Percentiles rank a stretch among this genome's conserved stretches.
Evolutionary conservation across 2,888 invertebrate genomes (phyloP).

Genomic region (Leptothorax acervorum): DNA sequence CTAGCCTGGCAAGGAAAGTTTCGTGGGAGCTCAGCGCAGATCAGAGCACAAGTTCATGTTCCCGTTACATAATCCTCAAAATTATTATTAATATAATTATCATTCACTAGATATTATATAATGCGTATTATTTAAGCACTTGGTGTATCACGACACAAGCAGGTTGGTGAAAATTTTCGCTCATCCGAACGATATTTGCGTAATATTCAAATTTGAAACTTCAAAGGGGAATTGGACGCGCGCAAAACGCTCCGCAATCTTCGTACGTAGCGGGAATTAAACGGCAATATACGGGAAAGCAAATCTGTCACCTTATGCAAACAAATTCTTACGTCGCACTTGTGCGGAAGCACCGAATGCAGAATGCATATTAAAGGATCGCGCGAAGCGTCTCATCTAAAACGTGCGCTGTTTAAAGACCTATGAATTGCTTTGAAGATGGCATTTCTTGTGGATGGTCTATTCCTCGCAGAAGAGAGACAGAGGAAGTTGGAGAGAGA

Average conservation of each 20-base stretch:
- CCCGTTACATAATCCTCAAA: conserved; percentile 1
- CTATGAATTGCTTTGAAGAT: conserved; percentile 30
- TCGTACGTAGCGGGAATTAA: conserved; percentile 13
- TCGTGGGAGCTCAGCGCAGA: not conserved
- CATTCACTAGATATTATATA: not conserved
- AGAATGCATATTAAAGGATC: conserved; percentile 19
- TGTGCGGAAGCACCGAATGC: not conserved
- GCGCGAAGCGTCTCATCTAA: not conserved
- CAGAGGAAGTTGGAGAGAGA: not conserved
- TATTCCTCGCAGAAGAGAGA: not conserved
- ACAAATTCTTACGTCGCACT: conserved; percentile 30
- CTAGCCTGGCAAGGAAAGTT: conserved; percentile 23
- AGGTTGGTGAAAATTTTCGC: not conserved
- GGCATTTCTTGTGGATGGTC: conserved; percentile 35
- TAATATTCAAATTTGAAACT: conserved; percentile 3
- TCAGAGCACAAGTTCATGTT: not conserved
- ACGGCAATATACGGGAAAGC: not conserved
- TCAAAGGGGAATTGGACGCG: not conserved
- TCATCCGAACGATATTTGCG: not conserved
- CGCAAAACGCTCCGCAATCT: not conserved
- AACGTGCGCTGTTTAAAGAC: conserved; percentile 25
- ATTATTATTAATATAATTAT: conserved; percentile 37
- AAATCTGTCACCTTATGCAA: conserved; percentile 15
- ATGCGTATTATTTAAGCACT: not conserved
- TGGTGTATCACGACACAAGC: not conserved